Conservation (phyloP, 2,888 invertebrate species). For the Ormyrus labotus region DNA sequence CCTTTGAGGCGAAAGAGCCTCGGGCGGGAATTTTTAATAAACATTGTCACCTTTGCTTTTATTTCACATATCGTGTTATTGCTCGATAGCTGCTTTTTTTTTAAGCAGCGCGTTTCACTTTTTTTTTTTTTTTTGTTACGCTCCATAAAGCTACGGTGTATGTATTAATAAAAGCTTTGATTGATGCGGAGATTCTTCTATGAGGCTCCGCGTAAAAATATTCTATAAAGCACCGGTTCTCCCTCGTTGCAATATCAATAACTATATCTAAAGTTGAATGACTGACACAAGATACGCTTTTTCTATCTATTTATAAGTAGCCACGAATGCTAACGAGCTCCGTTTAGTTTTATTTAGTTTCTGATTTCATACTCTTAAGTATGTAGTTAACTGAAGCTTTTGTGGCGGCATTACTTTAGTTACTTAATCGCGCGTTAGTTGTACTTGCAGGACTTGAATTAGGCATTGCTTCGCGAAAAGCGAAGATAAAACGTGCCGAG, state of each 20-base stretch:
- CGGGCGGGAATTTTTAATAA: constrained; percentile 3
- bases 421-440: too few relatives aligned
- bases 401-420: too few relatives aligned
- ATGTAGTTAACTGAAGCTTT: too few relatives aligned
- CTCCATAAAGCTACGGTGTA: not conserved
- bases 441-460: too few relatives aligned
- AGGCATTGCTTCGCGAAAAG: constrained; percentile 25
- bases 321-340: too few relatives aligned
- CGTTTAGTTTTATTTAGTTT: too few relatives aligned
- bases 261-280: constrained; percentile 42
- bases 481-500: constrained; percentile 35
- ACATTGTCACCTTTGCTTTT: not conserved
- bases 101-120: not conserved
- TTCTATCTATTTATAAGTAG: too few relatives aligned
- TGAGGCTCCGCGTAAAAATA: not conserved
- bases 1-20: constrained; percentile 24
- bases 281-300: constrained; percentile 1
- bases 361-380: too few relatives aligned
- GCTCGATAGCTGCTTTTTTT: not conserved
- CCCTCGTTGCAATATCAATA: not conserved
- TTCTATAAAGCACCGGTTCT: not conserved
- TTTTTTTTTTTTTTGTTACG: not conserved
- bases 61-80: not conserved
- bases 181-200: not conserved
- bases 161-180: constrained; percentile 13